Base-by-base conservation (phyloP, 2,797 vertebrate genomes). In the Hydrolagus colliei region DNA sequence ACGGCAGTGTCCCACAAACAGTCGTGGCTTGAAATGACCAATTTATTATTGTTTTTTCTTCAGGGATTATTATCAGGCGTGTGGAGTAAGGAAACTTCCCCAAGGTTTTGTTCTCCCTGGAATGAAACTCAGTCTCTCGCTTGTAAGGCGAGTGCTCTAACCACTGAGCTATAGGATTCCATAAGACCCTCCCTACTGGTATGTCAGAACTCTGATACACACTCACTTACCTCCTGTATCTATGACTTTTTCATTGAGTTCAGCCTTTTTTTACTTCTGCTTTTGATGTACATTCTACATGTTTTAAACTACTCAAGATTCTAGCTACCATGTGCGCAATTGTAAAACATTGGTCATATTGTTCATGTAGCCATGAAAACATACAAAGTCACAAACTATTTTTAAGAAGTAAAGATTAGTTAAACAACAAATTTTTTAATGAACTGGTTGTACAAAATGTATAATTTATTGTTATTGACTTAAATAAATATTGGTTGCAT, bases 401-500 rank as follows among this genome's bases (percentile, higher is more conserved):
- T 27, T 27, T 84, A 71, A 65, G 68, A 84, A 84, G 5, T 16
- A 67, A 63, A 52, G 41, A 52, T 52, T 52, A 52, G 41, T 41
- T 41, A 84, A 84, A 84, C 41, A 84, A 52, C 63, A 35, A 71
- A 71, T 84, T 27, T 68, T 82, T 65, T 32, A 68, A 35, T 71
- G 32, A 84, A 84, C 65, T 84, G 71, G 68, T 84, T 84, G 71
- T 84, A 84, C 79, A 68, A 84, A 52, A 84, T 84, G 65, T 84
- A 63, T 52, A n/a, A 32, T 35, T 71, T 84, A 84, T 84, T 84
- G 68, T 65, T 84, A 35, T 84, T 84, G 79, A 84, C 71, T 84
- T 84, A 35, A 84, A 84, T 68, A 84, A 84, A 84, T 84, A 84
- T 71, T 84, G 71, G 79, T 84, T 84, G 79, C 79, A 84, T 84